Base-by-base conservation (phyloP, 2,888 invertebrate species). In the Diarsia brunnea region DNA sequence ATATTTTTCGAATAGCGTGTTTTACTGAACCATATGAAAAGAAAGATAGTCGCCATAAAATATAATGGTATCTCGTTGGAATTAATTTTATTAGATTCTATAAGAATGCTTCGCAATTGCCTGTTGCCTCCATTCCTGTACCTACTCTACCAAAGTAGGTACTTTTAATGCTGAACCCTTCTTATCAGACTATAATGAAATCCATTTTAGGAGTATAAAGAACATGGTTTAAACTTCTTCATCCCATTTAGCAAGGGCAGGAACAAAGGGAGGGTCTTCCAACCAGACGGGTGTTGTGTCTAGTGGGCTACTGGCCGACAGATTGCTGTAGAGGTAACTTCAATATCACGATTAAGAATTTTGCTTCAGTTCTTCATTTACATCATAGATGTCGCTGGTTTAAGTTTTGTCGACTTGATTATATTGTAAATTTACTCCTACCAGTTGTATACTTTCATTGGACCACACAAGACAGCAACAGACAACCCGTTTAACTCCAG, bases 391-490 rank as follows among this genome's bases (percentile, higher is more conserved):
- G 58, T 27, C 58, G 4, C 58, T 27, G 10, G 16, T n/a, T n/a
- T n/a, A n/a, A n/a, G n/a, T n/a, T n/a, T n/a, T n/a, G n/a, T n/a
- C n/a, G n/a, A n/a, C n/a, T n/a, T n/a, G n/a, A n/a, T n/a, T n/a
- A n/a, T n/a, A n/a, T n/a, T n/a, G n/a, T n/a, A n/a, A n/a, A n/a
- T n/a, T n/a, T n/a, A 27, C 49, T 49, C 4, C 1, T 11, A n/a
- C 43, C 66, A 79, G 79, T 58, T 53, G 55, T 70, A 77, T 71
- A 63, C 63, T 70, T 75, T 80, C 76, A 79, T 78, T 67, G 68
- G 78, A 72, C 73, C 76, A 80, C 76, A 79, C 79, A 77, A 75
- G 75, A 86, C 77, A 86, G 71, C 75, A 79, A 77, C 82, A 87
- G 85, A 79, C 77, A 85, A 49, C 55, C 70, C 68, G 76, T 85